Percentiles rank a stretch among this genome's conserved stretches.
These are phyloP conservation scores for Lasioglossum figueresi DNA, from an alignment of 2,888 invertebrate genomes.

Conservation along the genomic window DNA sequence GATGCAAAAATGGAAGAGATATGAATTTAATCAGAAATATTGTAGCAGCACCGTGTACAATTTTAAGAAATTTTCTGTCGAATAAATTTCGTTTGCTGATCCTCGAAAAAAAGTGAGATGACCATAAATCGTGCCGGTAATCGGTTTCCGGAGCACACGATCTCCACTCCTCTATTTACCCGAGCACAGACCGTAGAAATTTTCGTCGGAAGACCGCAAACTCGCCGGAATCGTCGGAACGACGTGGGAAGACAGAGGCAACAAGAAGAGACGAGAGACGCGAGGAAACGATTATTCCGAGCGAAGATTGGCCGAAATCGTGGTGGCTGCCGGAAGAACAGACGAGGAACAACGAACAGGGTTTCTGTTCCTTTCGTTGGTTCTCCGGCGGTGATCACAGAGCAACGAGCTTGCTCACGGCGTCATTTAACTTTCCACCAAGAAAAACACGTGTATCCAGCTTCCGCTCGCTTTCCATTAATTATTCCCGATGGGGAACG, in stretches of 20 bases:
- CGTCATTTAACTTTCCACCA: constrained; percentile 70
- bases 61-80: not conserved
- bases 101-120: not conserved
- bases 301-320: constrained; percentile 60
- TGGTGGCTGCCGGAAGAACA: not conserved
- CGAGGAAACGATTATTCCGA: constrained; percentile 55
- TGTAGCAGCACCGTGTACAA: not conserved
- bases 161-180: constrained; percentile 49
- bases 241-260: constrained; percentile 11
- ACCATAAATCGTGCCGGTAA: not conserved
- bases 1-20: not conserved
- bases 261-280: constrained; percentile 48
- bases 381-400: constrained; percentile 22
- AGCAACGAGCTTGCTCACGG: constrained; percentile 63
- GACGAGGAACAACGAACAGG: not conserved
- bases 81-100: not conserved
- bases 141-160: constrained; percentile 34
- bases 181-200: constrained; percentile 47
- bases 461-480: constrained; percentile 31
- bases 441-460: constrained; percentile 73
- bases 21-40: not conserved
- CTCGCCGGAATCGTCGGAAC: constrained; percentile 26
- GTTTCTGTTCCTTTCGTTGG: constrained; percentile 21
- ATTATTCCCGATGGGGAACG: constrained; percentile 56
- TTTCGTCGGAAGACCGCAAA: constrained; percentile 44